A percentile compares a stretch with the other conserved stretches of the same genome.
Conservation (phyloP, 2,888 invertebrate genomes). For the Plagiodera versicolora region DNA sequence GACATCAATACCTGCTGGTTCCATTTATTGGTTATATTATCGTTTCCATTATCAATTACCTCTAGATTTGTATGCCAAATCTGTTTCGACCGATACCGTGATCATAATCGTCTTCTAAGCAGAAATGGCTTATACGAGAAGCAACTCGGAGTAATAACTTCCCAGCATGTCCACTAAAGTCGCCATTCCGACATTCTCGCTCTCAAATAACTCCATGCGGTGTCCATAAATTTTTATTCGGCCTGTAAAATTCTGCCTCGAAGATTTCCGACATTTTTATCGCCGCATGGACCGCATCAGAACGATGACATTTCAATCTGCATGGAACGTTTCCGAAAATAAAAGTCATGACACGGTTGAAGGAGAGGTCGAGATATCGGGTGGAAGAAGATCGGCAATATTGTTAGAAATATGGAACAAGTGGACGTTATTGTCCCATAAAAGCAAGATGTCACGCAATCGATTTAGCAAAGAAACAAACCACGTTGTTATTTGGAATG, state of each 20-base stretch:
- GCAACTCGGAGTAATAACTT: not conserved
- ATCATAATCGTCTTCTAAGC: too few relatives aligned
- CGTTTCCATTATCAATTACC: too few relatives aligned
- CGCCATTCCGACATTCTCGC: not conserved
- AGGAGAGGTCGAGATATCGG: constrained; percentile 36
- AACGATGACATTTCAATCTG: constrained; percentile 39
- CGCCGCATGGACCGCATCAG: constrained; percentile 3
- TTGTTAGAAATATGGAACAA: constrained; percentile 47
- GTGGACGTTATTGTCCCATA: constrained; percentile 50
- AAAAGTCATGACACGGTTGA: constrained; percentile 18
- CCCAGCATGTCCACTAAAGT: not conserved
- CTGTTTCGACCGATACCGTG: too few relatives aligned
- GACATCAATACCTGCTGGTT: too few relatives aligned
- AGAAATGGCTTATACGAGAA: not conserved
- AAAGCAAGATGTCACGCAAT: constrained; percentile 55
- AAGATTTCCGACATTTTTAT: constrained; percentile 1
- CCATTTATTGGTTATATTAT: too few relatives aligned
- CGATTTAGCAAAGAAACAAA: constrained; percentile 53
- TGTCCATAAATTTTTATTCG: not conserved
- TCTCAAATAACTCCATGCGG: not conserved
- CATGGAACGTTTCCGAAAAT: constrained; percentile 28
- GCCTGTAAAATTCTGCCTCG: not conserved
- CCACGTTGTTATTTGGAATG: constrained; percentile 47
- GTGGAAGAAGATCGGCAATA: constrained; percentile 39
- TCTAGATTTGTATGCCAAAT: too few relatives aligned